phyloP scores from a whole-genome alignment of 1,140 invertebrate genomes.

The Laupala kohalensis region DNA sequence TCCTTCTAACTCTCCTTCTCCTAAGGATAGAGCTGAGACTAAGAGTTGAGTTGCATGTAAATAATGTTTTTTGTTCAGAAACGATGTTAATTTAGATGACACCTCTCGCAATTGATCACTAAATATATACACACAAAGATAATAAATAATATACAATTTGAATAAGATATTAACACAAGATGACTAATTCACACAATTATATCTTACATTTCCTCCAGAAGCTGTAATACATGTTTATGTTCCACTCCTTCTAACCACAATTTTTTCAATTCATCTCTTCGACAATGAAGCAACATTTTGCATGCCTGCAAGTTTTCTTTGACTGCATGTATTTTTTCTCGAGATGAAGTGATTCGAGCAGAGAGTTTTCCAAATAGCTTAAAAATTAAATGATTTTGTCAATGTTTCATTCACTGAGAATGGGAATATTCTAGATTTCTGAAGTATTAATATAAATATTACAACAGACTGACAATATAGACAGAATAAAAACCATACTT shows the following conservation, averaged over 20 bases:
- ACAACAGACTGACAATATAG: not conserved
- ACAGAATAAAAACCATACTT: conserved; percentile 37
- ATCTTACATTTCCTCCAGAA: conserved; percentile 77
- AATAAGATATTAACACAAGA: conserved; percentile 10
- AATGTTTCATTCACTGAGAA: not conserved
- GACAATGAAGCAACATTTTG: conserved; percentile 77
- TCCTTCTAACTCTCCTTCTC: conserved; percentile 55
- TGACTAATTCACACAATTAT: not conserved
- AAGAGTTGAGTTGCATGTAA: conserved; percentile 73
- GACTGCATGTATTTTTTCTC: conserved; percentile 68
- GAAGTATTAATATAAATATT: not conserved
- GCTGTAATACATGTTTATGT: conserved; percentile 75
- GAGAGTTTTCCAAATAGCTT: conserved; percentile 73
- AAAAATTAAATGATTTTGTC: not conserved
- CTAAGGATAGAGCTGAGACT: conserved; percentile 49
- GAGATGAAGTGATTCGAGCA: conserved; percentile 57
- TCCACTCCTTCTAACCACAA: conserved; percentile 87
- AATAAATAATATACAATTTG: too few species aligned
- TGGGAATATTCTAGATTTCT: not conserved
- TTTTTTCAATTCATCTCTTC: conserved; percentile 83
- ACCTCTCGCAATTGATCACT: conserved; percentile 69
- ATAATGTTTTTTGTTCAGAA: conserved; percentile 63
- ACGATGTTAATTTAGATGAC: conserved; percentile 55
- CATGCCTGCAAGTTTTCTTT: conserved; percentile 83
- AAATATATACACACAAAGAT: conserved; percentile 16